Evolutionary conservation across 2,113 vertebrate species (phyloP).

Genomic region (Elachura formosa): DNA sequence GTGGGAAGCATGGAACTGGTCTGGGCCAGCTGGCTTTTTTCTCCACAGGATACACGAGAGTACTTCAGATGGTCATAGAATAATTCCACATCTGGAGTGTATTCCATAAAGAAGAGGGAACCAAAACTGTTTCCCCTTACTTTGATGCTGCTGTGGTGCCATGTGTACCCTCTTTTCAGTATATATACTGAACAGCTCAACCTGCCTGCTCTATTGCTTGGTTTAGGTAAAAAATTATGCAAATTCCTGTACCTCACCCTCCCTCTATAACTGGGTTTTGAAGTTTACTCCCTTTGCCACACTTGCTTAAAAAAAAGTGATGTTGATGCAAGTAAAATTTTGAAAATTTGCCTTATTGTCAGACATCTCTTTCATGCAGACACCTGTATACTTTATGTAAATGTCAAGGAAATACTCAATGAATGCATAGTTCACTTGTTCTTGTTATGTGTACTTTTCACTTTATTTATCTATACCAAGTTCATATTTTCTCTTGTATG

Average conservation of each 20-base stretch:
- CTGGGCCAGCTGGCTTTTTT: background rate
- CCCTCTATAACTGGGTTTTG: background rate
- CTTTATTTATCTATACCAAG: background rate
- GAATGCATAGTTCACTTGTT: background rate
- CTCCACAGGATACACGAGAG: background rate
- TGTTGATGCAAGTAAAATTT: background rate
- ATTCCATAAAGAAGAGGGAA: background rate
- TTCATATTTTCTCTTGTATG: background rate
- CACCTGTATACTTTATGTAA: background rate
- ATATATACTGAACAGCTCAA: background rate
- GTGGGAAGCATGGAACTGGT: background rate
- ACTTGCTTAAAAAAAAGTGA: background rate
- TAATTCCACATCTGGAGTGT: background rate
- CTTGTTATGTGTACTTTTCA: background rate
- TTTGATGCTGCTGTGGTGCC: background rate
- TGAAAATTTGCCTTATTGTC: background rate
- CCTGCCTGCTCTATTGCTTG: background rate
- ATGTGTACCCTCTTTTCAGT: background rate
- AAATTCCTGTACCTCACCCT: background rate
- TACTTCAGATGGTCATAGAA: background rate
- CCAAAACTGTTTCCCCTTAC: background rate
- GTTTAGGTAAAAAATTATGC: background rate
- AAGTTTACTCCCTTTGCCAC: background rate
- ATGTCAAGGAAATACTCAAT: background rate
- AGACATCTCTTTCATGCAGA: background rate